Conservation (phyloP, 2,113 vertebrate species). For the Hoplias malabaricus region DNA sequence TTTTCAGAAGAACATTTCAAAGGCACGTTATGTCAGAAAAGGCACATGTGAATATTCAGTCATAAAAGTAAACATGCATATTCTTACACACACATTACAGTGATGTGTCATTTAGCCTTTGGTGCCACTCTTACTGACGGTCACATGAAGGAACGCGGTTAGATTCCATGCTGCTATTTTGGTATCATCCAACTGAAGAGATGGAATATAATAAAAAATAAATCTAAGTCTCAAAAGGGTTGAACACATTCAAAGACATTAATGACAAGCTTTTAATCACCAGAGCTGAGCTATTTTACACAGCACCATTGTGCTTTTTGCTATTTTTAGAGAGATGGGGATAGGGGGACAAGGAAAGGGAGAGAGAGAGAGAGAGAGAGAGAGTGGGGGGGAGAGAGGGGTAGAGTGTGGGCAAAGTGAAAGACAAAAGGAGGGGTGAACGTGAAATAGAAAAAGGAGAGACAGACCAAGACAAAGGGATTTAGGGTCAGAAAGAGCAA, state of each 20-base stretch:
- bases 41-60: not conserved
- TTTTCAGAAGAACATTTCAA: no score
- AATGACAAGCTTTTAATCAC: constrained; percentile 20
- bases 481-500: no score
- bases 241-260: constrained; percentile 4
- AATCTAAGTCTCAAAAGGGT: constrained; percentile 16
- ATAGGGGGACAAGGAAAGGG: not conserved
- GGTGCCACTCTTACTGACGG: not conserved
- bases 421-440: no score
- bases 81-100: not conserved
- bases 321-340: constrained; percentile 25
- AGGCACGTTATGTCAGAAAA: not conserved
- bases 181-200: not conserved
- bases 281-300: not conserved
- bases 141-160: not conserved
- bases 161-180: constrained; percentile 8
- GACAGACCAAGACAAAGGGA: no score
- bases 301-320: constrained; percentile 5
- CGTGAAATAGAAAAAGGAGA: no score
- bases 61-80: not conserved
- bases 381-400: no score
- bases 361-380: not conserved
- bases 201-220: not conserved
- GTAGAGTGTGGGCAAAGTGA: no score
- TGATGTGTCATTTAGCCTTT: not conserved